Percentiles rank a stretch among this genome's conserved stretches.
phyloP scores from a whole-genome alignment of 1,140 invertebrate genomes.

The Zaprionus tsacasi region DNA sequence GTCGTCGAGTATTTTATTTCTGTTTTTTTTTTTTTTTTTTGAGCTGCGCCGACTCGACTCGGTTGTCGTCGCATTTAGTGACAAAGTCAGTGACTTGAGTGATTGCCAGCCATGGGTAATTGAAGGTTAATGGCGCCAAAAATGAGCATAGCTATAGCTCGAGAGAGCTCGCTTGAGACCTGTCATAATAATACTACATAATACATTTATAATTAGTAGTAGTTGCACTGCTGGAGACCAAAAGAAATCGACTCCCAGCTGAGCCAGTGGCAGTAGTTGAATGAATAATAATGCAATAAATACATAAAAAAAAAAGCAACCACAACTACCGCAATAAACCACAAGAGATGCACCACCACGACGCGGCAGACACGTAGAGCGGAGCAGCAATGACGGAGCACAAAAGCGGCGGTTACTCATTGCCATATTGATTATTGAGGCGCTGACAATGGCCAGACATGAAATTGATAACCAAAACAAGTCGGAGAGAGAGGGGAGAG shows the following conservation, averaged over 20 bases:
- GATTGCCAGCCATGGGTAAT: conserved; percentile 59
- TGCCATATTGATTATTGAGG: conserved; percentile 44
- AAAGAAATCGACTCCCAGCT: conserved; percentile 15
- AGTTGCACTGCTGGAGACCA: conserved; percentile 23
- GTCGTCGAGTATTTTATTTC: conserved; percentile 9
- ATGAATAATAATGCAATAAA: conserved; percentile 15
- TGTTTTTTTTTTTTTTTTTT: no score
- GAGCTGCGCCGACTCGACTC: no score
- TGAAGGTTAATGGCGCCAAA: conserved; percentile 79
- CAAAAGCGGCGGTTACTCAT: conserved; percentile 44
- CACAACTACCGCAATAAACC: conserved; percentile 15
- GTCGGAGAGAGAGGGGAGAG: background rate
- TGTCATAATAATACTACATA: conserved; percentile 37
- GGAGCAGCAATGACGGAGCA: conserved; percentile 37
- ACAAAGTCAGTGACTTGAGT: conserved; percentile 56
- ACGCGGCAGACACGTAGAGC: no score
- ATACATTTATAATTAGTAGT: conserved; percentile 51
- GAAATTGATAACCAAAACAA: conserved; percentile 52
- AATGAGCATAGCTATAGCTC: conserved; percentile 53
- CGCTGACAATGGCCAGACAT: conserved; percentile 31
- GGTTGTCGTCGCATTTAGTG: conserved; percentile 27
- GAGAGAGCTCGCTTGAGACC: conserved; percentile 19
- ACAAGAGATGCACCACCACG: conserved; percentile 10
- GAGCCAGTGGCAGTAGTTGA: background rate
- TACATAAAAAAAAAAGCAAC: background rate